phyloP scores from a whole-genome alignment of 2,797 vertebrate species.

The Halcyon smyrnensis region DNA sequence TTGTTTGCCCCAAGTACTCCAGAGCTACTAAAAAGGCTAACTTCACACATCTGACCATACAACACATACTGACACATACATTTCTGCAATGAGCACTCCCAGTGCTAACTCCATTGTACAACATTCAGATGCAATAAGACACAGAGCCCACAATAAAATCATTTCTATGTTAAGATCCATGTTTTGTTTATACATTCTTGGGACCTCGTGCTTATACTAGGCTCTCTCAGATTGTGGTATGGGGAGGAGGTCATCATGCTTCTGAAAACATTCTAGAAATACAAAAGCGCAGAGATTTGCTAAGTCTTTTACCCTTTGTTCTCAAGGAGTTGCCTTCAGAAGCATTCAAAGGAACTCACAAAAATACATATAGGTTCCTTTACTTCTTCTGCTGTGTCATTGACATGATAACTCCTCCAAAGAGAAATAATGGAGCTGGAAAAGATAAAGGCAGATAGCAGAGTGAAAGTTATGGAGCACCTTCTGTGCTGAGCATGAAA shows the following conservation, averaged over 20 bases:
- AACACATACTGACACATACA: too few species aligned
- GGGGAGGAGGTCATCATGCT: background rate
- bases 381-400: background rate
- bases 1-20: background rate
- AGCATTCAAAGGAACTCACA: background rate
- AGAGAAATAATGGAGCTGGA: background rate
- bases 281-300: background rate
- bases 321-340: background rate
- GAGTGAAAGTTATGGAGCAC: background rate
- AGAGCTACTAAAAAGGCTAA: background rate
- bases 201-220: background rate
- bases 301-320: background rate
- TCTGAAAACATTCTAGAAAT: background rate
- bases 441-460: background rate
- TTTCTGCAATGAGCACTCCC: background rate
- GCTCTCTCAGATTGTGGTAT: background rate
- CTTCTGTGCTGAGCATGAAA: background rate
- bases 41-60: background rate
- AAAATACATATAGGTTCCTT: background rate
- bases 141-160: background rate
- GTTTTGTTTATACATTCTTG: background rate
- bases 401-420: background rate
- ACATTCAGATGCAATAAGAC: background rate
- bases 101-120: background rate
- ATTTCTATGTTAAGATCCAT: background rate